Evolutionary conservation across 1,140 invertebrate genomes (phyloP), one percentile per base, ranked within the genome.

Genomic region (Cataglyphis hispanica): DNA sequence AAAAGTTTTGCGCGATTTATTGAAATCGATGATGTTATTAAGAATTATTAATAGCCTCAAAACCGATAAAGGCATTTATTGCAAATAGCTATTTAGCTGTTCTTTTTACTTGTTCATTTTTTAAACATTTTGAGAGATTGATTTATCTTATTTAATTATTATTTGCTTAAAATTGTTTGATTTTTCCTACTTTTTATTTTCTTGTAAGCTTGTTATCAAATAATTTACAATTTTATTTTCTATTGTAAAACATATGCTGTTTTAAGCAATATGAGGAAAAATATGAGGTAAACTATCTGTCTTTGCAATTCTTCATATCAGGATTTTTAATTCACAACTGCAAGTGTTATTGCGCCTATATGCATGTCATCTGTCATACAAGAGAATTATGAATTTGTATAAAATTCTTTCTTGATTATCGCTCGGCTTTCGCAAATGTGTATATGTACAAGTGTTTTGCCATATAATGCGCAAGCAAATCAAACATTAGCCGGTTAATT

Each of bases 361-460:
- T 40, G n/a, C 6, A 19, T 43, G 16, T 64, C 43, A 34, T 50
- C 61, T 76, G 81, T 84, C 81, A 77, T 34, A 11, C 16, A n/a
- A 10, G 31, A 64, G 72, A 75, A 84, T 76, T 75, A 84, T 84
- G 56, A 84, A 84, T 84, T 84, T 84, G 61, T 76, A 76, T 77
- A 77, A 50, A 50, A 84, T 43, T 63, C 58, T 22, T 77, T 63
- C 40, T 56, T 22, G 27, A 70, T 76, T 61, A 37, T 76, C 37
- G 40, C 61, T 7, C 19, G 22, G 13, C 46, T 50, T 16, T 50
- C 37, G 31, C 67, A 75, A 63, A 67, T 81, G 37, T 11, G 16
- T 86, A 67, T 84, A 66, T 86, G 72, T 60, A 86, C 72, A 76
- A 64, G 78, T 76, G 85, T 83, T 69, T 84, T 2, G 10, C 7